Evolutionary conservation across 1,140 invertebrate genomes (phyloP), one percentile per base, ranked within the genome.

Genomic region (Aporrectodea caliginosa): DNA sequence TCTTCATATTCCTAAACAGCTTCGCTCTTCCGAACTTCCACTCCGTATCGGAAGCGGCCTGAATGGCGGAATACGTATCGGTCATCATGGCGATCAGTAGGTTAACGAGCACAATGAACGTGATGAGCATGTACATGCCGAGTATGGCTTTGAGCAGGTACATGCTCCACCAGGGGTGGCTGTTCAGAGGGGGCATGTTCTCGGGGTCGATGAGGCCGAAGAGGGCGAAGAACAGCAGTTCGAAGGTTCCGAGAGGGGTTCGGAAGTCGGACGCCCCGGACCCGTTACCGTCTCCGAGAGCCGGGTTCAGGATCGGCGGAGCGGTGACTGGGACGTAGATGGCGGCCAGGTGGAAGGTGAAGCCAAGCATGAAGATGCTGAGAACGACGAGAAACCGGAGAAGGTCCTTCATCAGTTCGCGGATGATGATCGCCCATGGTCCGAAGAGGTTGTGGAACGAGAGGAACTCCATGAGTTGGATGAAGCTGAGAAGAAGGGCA

Each of bases 21-120:
- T 99, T 99, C 70, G 97, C 98, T 83, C 99, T 89, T 35, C 98
- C 98, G 87, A 98, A 99, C 89, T 99, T 99, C 98, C 98, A 99
- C 89, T 99, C 98, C 84, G 97, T 98, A 89, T 99, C 98, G n/a
- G 97, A 99, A 91, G 99, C 97, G 70, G 97, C 95, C 91, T 98
- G 88, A 86, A 99, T 99, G 83, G 97, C 91, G 89, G 98, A 96
- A 89, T 99, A 99, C 83, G 97, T 99, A 91, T 99, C 96, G 86
- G 95, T 97, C 96, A 99, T 98, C 97, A 99, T 98, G 90, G 97
- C 97, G 92, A 99, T 99, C 84, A 99, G 93, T 86, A 98, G 92
- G 91, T 98, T 98, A 90, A 98, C 97, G 84, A 99, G 92, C 84
- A 98, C 97, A 89, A 99, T 94, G 83, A 98, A 93, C 81, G 95